Evolutionary conservation across 2,113 vertebrate genomes (phyloP).

Genomic region (Brachionichthys hirsutus): DNA sequence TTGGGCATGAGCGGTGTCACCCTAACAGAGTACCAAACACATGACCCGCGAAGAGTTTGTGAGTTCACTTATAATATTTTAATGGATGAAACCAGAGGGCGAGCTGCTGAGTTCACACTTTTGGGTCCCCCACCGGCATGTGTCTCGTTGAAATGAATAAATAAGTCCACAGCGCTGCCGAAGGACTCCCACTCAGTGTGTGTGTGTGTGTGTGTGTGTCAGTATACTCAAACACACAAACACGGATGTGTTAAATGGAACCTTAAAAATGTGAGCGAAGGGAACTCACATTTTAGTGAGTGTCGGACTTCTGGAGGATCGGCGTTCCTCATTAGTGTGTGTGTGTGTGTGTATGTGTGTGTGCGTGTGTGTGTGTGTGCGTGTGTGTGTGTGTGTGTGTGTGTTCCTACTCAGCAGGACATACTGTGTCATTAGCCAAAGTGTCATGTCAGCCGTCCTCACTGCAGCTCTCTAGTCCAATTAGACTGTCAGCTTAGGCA

Average conservation of each 20-base stretch:
- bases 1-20: too few relatives aligned
- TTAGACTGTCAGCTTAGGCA: conserved; percentile 52
- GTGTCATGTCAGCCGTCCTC: conserved; percentile 50
- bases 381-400: conserved; percentile 22
- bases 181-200: neutral
- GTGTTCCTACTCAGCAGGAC: conserved; percentile 27
- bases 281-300: conserved; percentile 17
- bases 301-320: conserved; percentile 7
- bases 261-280: conserved; percentile 16
- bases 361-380: too few relatives aligned
- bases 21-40: too few relatives aligned
- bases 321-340: conserved; percentile 52
- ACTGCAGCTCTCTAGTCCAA: conserved; percentile 43
- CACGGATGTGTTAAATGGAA: conserved; percentile 1
- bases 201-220: too few relatives aligned
- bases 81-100: too few relatives aligned
- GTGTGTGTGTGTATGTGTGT: conserved; percentile 7
- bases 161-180: neutral
- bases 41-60: too few relatives aligned
- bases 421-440: conserved; percentile 55
- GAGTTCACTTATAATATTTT: too few relatives aligned
- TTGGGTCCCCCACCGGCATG: neutral
- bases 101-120: neutral
- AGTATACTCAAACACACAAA: too few relatives aligned
- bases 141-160: neutral